Evolutionary conservation across 2,888 invertebrate genomes (phyloP).

Genomic region (Siphonodentalium dalli): DNA sequence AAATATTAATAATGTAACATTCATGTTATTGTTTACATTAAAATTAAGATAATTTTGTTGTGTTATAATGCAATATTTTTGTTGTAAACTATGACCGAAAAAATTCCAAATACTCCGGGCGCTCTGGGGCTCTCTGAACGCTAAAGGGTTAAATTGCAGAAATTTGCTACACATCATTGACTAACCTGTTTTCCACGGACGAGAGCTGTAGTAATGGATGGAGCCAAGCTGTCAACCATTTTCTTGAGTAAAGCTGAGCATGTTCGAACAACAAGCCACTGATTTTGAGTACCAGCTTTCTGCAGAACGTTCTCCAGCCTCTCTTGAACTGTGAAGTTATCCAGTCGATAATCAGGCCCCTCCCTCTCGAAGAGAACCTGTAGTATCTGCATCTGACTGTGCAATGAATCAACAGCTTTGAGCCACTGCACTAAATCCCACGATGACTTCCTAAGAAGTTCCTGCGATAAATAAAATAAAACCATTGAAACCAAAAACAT

Average conservation of each 20-base stretch:
- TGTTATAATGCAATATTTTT: too few species aligned
- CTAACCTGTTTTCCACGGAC: constrained; percentile 95
- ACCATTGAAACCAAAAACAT: not conserved
- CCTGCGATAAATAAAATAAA: constrained; percentile 37
- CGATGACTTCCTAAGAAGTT: constrained; percentile 74
- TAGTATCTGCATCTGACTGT: constrained; percentile 82
- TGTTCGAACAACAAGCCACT: constrained; percentile 84
- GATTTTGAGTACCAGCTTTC: constrained; percentile 56
- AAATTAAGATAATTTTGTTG: too few species aligned
- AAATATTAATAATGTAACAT: too few species aligned
- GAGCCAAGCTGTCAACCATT: constrained; percentile 96
- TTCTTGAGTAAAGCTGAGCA: constrained; percentile 92
- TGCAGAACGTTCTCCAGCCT: constrained; percentile 65
- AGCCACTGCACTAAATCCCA: constrained; percentile 79
- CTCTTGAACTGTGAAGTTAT: constrained; percentile 65
- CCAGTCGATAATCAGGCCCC: constrained; percentile 80
- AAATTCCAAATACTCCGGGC: too few species aligned
- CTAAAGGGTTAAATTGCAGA: too few species aligned
- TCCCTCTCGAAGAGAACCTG: constrained; percentile 84
- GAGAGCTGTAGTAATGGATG: constrained; percentile 95
- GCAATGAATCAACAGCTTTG: constrained; percentile 75
- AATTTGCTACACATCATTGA: too few species aligned
- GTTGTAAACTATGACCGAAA: too few species aligned
- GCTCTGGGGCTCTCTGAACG: too few species aligned
- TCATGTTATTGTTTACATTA: too few species aligned